phyloP scores from a whole-genome alignment of 2,888 invertebrate genomes.

The Drosophila barbarae region DNA sequence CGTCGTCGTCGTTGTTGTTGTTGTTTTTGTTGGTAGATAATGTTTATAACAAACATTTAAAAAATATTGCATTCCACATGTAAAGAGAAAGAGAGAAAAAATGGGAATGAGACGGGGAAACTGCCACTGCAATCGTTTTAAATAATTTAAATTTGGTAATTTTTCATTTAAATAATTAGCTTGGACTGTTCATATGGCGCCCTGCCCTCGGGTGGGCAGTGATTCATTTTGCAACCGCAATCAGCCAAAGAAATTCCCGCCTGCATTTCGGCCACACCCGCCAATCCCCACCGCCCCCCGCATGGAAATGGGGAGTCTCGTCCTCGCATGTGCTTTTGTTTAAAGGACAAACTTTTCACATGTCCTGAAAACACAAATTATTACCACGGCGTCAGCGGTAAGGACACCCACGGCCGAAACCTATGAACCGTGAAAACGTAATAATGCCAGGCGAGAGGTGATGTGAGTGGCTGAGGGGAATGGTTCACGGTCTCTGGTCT shows the following conservation, averaged over 20 bases:
- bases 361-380: constrained; percentile 49
- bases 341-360: constrained; percentile 67
- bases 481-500: constrained; percentile 15
- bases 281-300: not conserved
- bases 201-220: constrained; percentile 13
- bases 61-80: constrained; percentile 37
- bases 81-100: constrained; percentile 25
- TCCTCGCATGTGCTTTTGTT: constrained; percentile 51
- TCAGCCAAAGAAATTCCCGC: constrained; percentile 9
- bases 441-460: constrained; percentile 49
- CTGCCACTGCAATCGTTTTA: constrained; percentile 39
- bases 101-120: constrained; percentile 12
- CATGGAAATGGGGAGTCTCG: not conserved
- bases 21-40: constrained; percentile 52
- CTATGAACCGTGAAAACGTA: constrained; percentile 69
- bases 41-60: constrained; percentile 54
- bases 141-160: constrained; percentile 41
- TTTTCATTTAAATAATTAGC: constrained; percentile 65
- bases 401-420: constrained; percentile 63
- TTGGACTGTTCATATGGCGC: constrained; percentile 7
- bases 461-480: not conserved
- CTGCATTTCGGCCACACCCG: constrained; percentile 6
- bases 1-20: constrained; percentile 40
- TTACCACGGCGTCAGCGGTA: constrained; percentile 25
- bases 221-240: constrained; percentile 27